These are phyloP conservation scores for Callitettix versicolor DNA, from an alignment of 1,140 invertebrate species.

Conservation along the genomic window DNA sequence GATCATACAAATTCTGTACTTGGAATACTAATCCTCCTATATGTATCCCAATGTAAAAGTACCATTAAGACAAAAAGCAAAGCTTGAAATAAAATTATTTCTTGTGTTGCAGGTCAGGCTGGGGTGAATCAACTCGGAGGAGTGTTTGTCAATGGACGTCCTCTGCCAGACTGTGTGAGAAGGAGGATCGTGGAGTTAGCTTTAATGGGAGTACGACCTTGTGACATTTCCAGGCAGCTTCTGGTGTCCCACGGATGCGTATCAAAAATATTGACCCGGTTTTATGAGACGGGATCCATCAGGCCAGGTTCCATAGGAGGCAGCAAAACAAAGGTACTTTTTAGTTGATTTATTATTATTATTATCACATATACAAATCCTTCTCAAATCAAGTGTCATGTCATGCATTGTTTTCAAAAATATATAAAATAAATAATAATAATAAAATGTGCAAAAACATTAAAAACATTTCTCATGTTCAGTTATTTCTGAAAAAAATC, in stretches of 20 bases:
- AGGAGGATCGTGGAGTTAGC: slow-evolving; percentile 89
- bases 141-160: slow-evolving; percentile 91
- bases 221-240: slow-evolving; percentile 89
- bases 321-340: slow-evolving; percentile 79
- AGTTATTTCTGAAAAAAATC: too few species aligned
- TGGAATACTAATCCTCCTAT: too few species aligned
- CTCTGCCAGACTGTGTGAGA: slow-evolving; percentile 86
- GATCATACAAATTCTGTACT: too few species aligned
- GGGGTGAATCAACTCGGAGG: slow-evolving; percentile 93
- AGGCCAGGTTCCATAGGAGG: slow-evolving; percentile 82
- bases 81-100: neutral
- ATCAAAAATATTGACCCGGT: slow-evolving; percentile 94
- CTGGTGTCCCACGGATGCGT: slow-evolving; percentile 91
- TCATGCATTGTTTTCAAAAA: too few species aligned
- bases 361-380: too few species aligned
- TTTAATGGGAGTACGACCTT: slow-evolving; percentile 80
- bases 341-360: neutral
- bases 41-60: too few species aligned
- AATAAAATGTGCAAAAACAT: too few species aligned
- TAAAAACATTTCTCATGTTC: too few species aligned
- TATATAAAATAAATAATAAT: too few species aligned
- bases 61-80: too few species aligned
- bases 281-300: slow-evolving; percentile 90
- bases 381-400: too few species aligned
- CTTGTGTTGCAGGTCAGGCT: slow-evolving; percentile 58